These are phyloP conservation scores for Antheraea pernyi DNA, from an alignment of 1,140 invertebrate species.

Conservation along the genomic window DNA sequence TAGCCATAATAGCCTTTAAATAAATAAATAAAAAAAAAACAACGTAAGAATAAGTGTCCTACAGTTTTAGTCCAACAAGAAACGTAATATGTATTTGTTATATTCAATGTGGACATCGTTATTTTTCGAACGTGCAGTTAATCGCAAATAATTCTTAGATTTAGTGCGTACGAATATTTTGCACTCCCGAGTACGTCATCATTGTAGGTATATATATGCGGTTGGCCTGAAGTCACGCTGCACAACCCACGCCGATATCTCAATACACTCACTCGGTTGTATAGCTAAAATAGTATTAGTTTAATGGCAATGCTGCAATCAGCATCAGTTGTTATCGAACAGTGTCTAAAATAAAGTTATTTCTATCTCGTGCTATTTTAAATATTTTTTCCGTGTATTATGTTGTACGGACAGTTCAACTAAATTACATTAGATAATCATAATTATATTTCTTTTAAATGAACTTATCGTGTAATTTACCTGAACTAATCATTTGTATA, in stretches of 20 bases:
- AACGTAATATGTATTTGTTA: too few species aligned
- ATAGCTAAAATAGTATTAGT: not conserved
- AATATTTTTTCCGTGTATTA: not conserved
- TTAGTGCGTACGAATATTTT: not conserved
- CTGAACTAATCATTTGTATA: too few species aligned
- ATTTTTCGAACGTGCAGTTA: not conserved
- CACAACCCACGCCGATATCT: not conserved
- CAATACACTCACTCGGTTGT: not conserved
- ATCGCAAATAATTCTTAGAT: too few species aligned
- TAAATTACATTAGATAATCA: too few species aligned
- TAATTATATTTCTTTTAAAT: too few species aligned
- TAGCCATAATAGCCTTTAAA: too few species aligned
- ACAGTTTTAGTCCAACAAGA: too few species aligned
- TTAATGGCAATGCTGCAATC: not conserved
- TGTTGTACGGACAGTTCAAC: not conserved
- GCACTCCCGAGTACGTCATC: not conserved
- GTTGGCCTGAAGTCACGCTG: not conserved
- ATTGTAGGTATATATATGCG: not conserved
- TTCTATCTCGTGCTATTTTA: not conserved
- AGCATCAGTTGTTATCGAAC: not conserved
- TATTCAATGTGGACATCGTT: too few species aligned
- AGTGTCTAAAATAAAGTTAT: not conserved
- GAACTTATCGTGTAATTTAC: too few species aligned
- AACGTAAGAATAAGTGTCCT: too few species aligned
- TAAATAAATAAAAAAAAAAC: too few species aligned